Evolutionary conservation across 2,888 invertebrate genomes (phyloP).

Genomic region (Dryococelus australis): DNA sequence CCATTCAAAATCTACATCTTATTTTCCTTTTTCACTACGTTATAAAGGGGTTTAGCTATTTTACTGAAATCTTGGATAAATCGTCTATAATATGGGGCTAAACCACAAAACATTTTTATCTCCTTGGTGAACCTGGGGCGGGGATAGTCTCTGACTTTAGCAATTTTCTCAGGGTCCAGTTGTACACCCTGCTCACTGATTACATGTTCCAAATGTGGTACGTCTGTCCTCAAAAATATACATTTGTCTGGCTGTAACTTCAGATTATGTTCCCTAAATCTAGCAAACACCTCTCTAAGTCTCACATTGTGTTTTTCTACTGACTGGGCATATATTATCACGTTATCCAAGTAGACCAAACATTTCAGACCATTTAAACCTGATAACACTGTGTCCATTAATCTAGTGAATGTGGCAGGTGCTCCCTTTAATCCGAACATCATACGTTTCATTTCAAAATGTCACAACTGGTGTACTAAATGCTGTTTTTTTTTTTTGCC

Average conservation of each 20-base stretch:
- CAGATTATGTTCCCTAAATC: slow-evolving; percentile 29
- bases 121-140: not conserved
- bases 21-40: not conserved
- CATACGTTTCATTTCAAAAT: no score
- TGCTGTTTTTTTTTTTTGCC: slow-evolving; percentile 25
- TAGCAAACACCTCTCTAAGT: slow-evolving; percentile 36
- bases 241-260: slow-evolving; percentile 42
- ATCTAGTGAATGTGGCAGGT: not conserved
- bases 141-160: slow-evolving; percentile 4
- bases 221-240: slow-evolving; percentile 36
- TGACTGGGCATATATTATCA: not conserved
- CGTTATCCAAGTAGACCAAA: not conserved
- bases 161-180: slow-evolving; percentile 32
- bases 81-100: slow-evolving; percentile 32
- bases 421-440: not conserved
- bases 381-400: not conserved
- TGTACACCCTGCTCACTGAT: slow-evolving; percentile 31
- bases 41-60: slow-evolving; percentile 34
- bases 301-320: not conserved
- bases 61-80: slow-evolving; percentile 42
- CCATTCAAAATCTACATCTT: slow-evolving; percentile 33
- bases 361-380: not conserved
- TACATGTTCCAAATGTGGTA: not conserved
- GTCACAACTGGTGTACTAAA: not conserved
- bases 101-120: not conserved